A percentile compares a stretch with the other conserved stretches of the same genome.
Conservation (phyloP, 2,113 vertebrate genomes). For the Oreotragus oreotragus region DNA sequence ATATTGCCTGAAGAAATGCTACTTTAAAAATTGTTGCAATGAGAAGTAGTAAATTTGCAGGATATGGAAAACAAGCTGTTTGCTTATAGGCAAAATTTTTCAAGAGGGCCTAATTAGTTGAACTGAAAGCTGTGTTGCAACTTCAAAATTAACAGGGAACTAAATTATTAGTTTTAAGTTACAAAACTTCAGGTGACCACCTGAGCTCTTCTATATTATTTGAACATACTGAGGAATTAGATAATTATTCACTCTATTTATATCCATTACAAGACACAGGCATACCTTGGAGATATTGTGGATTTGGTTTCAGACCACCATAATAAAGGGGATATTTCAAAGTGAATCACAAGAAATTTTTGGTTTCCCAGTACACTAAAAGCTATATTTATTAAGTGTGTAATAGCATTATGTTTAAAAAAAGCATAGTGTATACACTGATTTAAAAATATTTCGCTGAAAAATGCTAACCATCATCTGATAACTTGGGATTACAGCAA, state of each 20-base stretch:
- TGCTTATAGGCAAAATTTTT: conserved; percentile 40
- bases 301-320: not conserved
- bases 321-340: not conserved
- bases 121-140: not conserved
- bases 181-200: conserved; percentile 36
- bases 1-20: not conserved
- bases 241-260: not conserved
- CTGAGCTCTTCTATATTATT: not conserved
- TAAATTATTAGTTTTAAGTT: conserved; percentile 18
- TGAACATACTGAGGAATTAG: not conserved
- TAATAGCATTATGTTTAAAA: not conserved
- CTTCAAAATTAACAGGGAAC: not conserved
- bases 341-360: not conserved
- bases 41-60: conserved; percentile 31
- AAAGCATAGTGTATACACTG: not conserved
- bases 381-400: not conserved
- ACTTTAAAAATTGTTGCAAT: conserved; percentile 38
- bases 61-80: conserved; percentile 37
- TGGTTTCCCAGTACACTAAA: not conserved
- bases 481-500: not conserved
- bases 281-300: not conserved
- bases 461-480: not conserved
- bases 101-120: conserved; percentile 49
- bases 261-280: not conserved
- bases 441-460: not conserved